These are phyloP conservation scores for Brachypodius melanocephalos DNA, from an alignment of 2,113 vertebrate species.

Conservation along the genomic window DNA sequence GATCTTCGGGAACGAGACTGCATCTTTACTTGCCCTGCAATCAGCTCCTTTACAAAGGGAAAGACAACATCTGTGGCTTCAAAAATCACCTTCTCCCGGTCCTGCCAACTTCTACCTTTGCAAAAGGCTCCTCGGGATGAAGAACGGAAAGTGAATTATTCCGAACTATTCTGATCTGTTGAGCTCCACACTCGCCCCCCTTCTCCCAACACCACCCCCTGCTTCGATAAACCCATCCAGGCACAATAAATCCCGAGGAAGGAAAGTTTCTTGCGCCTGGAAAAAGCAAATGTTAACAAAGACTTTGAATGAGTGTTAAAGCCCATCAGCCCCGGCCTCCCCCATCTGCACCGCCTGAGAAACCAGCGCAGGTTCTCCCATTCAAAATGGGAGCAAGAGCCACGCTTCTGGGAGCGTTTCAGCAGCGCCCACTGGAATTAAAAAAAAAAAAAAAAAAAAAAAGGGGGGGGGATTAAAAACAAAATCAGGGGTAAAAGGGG, in stretches of 20 bases:
- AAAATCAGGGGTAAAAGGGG: background rate
- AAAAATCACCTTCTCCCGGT: background rate
- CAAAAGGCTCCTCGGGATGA: background rate
- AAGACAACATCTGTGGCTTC: constrained; percentile 20
- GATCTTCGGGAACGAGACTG: constrained; percentile 17
- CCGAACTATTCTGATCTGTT: constrained; percentile 45
- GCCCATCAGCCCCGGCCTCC: background rate
- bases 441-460: background rate
- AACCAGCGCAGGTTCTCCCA: background rate
- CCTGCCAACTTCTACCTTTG: constrained; percentile 36
- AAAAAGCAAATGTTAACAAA: constrained; percentile 12
- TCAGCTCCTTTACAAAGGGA: background rate
- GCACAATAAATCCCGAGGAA: constrained; percentile 36
- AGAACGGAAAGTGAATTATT: background rate
- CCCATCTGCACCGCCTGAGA: background rate
- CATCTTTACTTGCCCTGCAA: constrained; percentile 23
- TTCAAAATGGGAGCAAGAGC: constrained; percentile 54
- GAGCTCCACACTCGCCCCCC: background rate
- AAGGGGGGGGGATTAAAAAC: no score
- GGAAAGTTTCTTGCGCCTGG: constrained; percentile 72
- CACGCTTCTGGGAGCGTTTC: constrained; percentile 32
- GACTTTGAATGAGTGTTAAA: background rate
- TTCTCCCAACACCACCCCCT: background rate
- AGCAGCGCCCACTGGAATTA: background rate
- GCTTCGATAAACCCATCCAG: background rate